Conservation (phyloP, 1,140 invertebrate genomes). For the Matsumurasca onukii region DNA sequence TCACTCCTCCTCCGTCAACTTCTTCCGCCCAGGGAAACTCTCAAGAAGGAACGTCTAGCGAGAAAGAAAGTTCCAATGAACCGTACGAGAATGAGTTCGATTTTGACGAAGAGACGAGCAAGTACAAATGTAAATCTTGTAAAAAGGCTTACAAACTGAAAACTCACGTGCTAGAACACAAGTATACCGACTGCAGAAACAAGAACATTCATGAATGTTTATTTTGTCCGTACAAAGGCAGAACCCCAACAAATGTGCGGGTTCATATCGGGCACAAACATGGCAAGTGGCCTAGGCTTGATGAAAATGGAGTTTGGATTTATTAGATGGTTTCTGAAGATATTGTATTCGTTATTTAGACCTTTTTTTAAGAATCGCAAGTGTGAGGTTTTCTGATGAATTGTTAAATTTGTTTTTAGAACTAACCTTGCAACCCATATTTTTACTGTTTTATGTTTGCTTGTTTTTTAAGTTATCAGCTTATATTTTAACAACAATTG, state of each 20-base stretch:
- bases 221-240: constrained; percentile 8
- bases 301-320: not conserved
- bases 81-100: not conserved
- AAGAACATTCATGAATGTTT: not conserved
- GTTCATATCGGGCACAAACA: constrained; percentile 3
- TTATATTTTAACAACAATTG: no score
- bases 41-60: not conserved
- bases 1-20: no score
- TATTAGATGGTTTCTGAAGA: no score
- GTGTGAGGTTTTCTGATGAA: not conserved
- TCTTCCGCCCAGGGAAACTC: no score
- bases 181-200: not conserved
- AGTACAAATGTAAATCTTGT: not conserved
- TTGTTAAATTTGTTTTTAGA: not conserved
- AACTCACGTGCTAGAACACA: not conserved
- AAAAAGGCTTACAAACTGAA: not conserved
- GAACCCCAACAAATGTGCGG: not conserved
- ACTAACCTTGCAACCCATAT: not conserved
- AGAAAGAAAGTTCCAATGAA: no score
- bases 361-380: not conserved
- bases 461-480: no score
- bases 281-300: not conserved
- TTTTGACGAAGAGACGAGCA: not conserved
- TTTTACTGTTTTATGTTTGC: no score
- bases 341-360: not conserved